Percentiles rank a stretch among this genome's conserved stretches.
These are phyloP conservation scores for Macropodus opercularis DNA, from an alignment of 2,797 vertebrate genomes.

Conservation along the genomic window DNA sequence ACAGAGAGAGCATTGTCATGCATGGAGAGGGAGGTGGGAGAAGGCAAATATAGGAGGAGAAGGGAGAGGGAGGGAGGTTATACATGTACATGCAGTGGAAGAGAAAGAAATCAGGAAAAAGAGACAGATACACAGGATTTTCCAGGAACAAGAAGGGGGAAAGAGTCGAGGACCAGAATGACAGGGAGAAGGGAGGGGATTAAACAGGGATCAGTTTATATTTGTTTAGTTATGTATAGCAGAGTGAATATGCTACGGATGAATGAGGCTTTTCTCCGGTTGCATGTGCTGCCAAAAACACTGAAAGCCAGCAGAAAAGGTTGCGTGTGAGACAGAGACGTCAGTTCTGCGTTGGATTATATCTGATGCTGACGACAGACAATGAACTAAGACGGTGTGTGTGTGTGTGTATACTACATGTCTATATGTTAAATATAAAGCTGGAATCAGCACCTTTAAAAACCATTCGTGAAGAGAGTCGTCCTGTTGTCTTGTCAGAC, in stretches of 20 bases:
- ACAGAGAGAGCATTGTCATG: conserved; percentile 69
- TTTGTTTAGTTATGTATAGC: conserved; percentile 66
- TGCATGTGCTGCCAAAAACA: conserved; percentile 56
- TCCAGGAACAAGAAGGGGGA: conserved; percentile 56
- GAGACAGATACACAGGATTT: conserved; percentile 59
- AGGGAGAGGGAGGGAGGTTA: conserved; percentile 24
- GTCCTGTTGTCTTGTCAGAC: too few relatives aligned
- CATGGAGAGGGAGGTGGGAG: conserved; percentile 39
- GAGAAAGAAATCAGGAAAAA: conserved; percentile 34
- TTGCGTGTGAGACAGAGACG: conserved; percentile 42
- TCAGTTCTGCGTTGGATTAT: conserved; percentile 43
- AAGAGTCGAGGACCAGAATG: conserved; percentile 64
- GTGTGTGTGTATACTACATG: conserved; percentile 22
- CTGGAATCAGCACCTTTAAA: too few relatives aligned
- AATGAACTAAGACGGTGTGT: conserved; percentile 35
- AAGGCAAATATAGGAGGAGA: conserved; percentile 34
- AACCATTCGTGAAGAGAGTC: too few relatives aligned
- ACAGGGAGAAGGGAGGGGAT: conserved; percentile 66
- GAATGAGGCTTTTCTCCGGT: conserved; percentile 56
- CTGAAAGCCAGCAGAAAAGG: conserved; percentile 41
- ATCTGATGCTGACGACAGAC: conserved; percentile 66
- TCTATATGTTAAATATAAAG: too few relatives aligned
- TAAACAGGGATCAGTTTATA: conserved; percentile 76
- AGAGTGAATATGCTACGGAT: conserved; percentile 61
- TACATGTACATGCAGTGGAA: conserved; percentile 49